Conservation (phyloP, 2,797 vertebrate species). For the Poecile montanus region DNA sequence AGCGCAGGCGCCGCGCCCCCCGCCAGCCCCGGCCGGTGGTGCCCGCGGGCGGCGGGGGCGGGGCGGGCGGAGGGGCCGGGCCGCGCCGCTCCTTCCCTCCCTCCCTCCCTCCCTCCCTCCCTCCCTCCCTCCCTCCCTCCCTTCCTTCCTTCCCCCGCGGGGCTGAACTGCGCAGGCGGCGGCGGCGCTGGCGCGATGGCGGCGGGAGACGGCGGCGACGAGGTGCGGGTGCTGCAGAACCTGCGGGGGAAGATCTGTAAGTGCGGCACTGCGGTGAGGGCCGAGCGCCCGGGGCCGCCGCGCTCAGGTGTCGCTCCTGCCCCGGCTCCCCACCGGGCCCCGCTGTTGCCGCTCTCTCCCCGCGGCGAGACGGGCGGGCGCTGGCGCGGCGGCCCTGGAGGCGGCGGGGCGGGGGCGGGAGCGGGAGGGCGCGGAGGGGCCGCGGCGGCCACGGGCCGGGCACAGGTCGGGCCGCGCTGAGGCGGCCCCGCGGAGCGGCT, state of each 20-base stretch:
- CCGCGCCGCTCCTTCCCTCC: not conserved
- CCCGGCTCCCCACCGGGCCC: not conserved
- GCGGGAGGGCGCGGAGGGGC: not conserved
- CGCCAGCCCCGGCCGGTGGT: not conserved
- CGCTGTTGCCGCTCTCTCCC: not conserved
- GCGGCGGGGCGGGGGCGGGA: not conserved
- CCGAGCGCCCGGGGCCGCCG: not conserved
- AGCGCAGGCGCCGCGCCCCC: not conserved
- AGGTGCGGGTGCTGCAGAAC: slow-evolving; percentile 92
- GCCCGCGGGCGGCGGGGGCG: not conserved
- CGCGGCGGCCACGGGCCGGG: not conserved
- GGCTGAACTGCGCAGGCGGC: slow-evolving; percentile 2
- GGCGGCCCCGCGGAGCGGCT: not conserved
- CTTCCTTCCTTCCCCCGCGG: not conserved
- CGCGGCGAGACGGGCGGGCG: not conserved
- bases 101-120: not conserved
- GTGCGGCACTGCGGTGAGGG: slow-evolving; percentile 55
- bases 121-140: not conserved
- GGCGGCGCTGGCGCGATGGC: slow-evolving; percentile 54
- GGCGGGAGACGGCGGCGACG: slow-evolving; percentile 65
- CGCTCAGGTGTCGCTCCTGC: not conserved
- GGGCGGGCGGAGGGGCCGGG: not conserved
- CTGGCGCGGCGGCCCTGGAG: not conserved
- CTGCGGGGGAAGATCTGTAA: slow-evolving; percentile 97
- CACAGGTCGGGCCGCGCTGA: not conserved